Evolutionary conservation across 1,140 invertebrate genomes (phyloP).

Genomic region (Homarus americanus): DNA sequence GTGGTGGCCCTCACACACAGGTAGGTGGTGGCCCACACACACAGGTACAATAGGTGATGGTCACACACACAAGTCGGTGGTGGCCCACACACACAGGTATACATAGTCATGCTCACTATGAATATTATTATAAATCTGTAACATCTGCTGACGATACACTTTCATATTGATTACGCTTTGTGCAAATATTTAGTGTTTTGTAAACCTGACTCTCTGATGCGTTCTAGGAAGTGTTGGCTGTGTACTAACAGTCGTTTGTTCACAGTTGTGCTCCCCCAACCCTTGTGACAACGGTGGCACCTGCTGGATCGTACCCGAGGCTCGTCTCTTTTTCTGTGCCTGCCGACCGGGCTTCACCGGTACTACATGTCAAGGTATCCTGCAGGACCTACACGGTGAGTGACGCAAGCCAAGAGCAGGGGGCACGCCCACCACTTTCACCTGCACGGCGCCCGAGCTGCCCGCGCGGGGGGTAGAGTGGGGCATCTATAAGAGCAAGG

Average conservation of each 20-base stretch:
- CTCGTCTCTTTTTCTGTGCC: conserved; percentile 84
- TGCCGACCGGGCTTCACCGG: conserved; percentile 87
- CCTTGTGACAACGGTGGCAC: conserved; percentile 87
- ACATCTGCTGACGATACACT: too few species aligned
- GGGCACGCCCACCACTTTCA: not conserved
- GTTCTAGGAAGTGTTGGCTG: too few species aligned
- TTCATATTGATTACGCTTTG: too few species aligned
- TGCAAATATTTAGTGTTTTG: too few species aligned
- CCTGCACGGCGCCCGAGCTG: not conserved
- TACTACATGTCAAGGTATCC: conserved; percentile 85
- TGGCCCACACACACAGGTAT: not conserved
- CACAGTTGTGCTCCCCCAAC: conserved; percentile 85
- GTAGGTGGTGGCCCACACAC: conserved; percentile 79
- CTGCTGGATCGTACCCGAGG: conserved; percentile 86
- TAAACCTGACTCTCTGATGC: too few species aligned
- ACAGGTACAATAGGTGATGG: not conserved
- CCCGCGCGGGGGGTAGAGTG: not conserved
- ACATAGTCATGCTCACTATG: too few species aligned
- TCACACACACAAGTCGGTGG: not conserved
- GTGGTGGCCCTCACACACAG: not conserved
- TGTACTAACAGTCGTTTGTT: not conserved
- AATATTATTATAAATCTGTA: too few species aligned
- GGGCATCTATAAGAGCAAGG: too few species aligned
- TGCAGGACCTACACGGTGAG: conserved; percentile 62
- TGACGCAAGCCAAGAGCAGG: conserved; percentile 50